Evolutionary conservation across 2,888 invertebrate genomes (phyloP).

Genomic region (Nephrotoma appendiculata): DNA sequence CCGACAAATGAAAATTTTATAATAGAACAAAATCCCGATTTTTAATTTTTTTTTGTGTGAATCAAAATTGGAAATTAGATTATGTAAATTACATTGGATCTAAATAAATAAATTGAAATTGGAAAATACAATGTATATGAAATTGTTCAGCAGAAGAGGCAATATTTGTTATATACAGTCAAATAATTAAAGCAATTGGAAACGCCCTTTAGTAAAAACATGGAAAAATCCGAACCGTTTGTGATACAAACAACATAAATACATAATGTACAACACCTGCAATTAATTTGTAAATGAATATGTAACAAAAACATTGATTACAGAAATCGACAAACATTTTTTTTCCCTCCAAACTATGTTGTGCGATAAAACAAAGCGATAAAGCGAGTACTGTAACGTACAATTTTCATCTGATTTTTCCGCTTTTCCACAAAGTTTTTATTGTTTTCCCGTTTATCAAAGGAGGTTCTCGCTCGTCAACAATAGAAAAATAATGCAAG

Average conservation of each 20-base stretch:
- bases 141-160: too few species aligned
- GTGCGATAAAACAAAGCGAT: not conserved
- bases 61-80: not conserved
- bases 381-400: not conserved
- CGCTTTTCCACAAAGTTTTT: not conserved
- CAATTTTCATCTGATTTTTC: not conserved
- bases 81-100: not conserved
- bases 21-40: not conserved
- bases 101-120: not conserved
- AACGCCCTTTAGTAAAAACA: not conserved
- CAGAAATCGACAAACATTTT: not conserved
- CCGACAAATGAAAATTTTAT: not conserved
- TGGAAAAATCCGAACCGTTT: not conserved
- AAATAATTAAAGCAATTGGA: not conserved
- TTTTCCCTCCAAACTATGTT: not conserved
- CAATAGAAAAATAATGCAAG: not conserved
- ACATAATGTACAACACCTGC: not conserved
- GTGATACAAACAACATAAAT: not conserved
- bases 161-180: not conserved
- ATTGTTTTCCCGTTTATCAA: not conserved
- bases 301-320: not conserved
- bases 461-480: not conserved
- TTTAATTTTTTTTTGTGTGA: not conserved
- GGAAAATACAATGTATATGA: not conserved
- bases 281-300: not conserved